Conservation (phyloP, 2,797 vertebrate genomes). For the Protonibea diacanthus region DNA sequence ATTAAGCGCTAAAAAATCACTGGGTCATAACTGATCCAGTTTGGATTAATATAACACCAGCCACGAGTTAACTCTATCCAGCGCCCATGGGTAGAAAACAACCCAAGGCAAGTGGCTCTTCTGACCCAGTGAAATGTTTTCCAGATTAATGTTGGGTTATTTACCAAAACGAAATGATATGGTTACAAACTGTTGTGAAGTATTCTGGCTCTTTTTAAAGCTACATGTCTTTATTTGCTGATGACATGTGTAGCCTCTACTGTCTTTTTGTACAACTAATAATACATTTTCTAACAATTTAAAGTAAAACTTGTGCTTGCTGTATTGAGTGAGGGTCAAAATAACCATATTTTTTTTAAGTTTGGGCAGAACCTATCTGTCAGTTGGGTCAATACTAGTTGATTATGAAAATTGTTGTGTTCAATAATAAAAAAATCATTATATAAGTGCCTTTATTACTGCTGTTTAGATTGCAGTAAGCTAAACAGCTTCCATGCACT, state of each 20-base stretch:
- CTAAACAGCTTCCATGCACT: neutral
- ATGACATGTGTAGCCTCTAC: neutral
- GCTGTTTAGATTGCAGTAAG: neutral
- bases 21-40: neutral
- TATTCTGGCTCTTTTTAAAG: neutral
- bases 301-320: neutral
- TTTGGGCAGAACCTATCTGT: too few species aligned
- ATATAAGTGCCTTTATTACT: neutral
- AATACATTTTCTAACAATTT: neutral
- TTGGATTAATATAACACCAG: neutral
- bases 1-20: neutral
- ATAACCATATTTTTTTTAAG: neutral
- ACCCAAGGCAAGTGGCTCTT: neutral
- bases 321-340: neutral
- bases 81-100: neutral
- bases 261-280: neutral
- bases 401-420: neutral
- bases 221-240: neutral
- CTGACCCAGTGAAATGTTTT: neutral
- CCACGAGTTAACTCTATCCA: neutral
- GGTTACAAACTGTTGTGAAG: too few species aligned
- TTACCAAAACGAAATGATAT: neutral
- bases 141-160: neutral
- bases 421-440: neutral
- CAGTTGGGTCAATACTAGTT: neutral